Base-by-base conservation (phyloP, 2,113 vertebrate species). In the Astatotilapia flaviijosephi region DNA sequence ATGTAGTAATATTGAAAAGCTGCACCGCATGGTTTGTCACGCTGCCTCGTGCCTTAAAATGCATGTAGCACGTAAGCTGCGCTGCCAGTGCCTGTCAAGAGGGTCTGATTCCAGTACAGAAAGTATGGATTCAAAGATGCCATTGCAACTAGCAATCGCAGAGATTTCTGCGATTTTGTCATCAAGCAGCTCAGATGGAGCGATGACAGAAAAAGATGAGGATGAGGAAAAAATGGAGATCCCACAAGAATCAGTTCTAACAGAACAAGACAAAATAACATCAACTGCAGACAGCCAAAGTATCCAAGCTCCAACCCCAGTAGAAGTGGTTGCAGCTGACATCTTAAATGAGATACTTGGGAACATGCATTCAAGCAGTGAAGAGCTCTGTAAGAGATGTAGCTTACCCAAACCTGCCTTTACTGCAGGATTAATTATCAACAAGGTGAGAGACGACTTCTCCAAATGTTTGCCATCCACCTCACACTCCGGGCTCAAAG, bases 401-500 rank as follows among this genome's bases (percentile, higher is more conserved):
- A 28, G 23, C 12, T 56, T 28, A 56, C 23, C 54, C 54, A 26
- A 14, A 28, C 23, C 54, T 28, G 54, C 12, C 23, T 56, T 8
- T 56, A 8, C 4, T 56, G 12, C 4, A 56, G 23, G 54, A 56
- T 56, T 14, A 28, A 56, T 56, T 56, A 14, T 28, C 23, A 56
- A 8, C 55, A 28, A 56, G 7, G 13, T 56, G 23, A 28, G 23
- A 56, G 55, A 56, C 53, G 55, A 56, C 53, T 4, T 55, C 12
- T 56, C 12, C 12, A 28, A 8, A 56, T 28, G 7, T 56, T 14
- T 56, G 55, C 23, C 55, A 28, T 5, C 23, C 55, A 28, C 23
- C 0, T 56, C 23, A 9, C 7, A 28, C 3, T 28, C 54, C 1
- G 1, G n/a, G 7, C 55, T 56, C 55, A 56, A 28, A 56, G 12